Conservation (phyloP, 2,797 vertebrate genomes). For the Eupleurogrammus muticus region DNA sequence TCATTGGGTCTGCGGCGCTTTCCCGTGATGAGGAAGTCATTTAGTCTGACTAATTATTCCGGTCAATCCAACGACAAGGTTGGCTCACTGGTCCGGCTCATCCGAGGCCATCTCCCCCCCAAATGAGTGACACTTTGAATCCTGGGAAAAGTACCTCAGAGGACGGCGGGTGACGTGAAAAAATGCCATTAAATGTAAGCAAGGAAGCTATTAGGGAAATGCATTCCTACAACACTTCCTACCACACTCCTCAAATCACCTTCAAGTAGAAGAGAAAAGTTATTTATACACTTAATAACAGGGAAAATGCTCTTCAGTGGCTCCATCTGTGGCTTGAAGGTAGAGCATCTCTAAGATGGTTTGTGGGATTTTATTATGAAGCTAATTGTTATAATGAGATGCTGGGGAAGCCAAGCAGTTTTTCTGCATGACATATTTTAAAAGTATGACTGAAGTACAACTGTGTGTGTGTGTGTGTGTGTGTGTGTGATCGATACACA, state of each 20-base stretch:
- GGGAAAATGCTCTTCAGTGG: slow-evolving; percentile 19
- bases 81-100: slow-evolving; percentile 31
- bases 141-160: slow-evolving; percentile 18
- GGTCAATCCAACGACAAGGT: slow-evolving; percentile 49
- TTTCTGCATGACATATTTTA: slow-evolving; percentile 28
- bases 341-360: slow-evolving; percentile 20
- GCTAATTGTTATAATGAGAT: slow-evolving; percentile 34
- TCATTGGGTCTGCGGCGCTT: slow-evolving; percentile 22
- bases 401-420: slow-evolving; percentile 30
- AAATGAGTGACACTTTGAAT: slow-evolving; percentile 9
- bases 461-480: slow-evolving; percentile 15
- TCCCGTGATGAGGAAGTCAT: slow-evolving; percentile 36
- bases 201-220: slow-evolving; percentile 22
- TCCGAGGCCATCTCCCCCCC: slow-evolving; percentile 35
- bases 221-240: neutral
- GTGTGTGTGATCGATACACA: slow-evolving; percentile 63
- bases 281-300: slow-evolving; percentile 17
- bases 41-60: slow-evolving; percentile 58
- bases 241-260: neutral
- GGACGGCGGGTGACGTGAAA: slow-evolving; percentile 3
- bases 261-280: slow-evolving; percentile 6
- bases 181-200: slow-evolving; percentile 22
- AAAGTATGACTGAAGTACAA: slow-evolving; percentile 18
- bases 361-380: slow-evolving; percentile 36
- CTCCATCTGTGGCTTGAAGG: slow-evolving; percentile 21